Conservation (phyloP, 1,140 invertebrate genomes). For the Spodoptera frugiperda region DNA sequence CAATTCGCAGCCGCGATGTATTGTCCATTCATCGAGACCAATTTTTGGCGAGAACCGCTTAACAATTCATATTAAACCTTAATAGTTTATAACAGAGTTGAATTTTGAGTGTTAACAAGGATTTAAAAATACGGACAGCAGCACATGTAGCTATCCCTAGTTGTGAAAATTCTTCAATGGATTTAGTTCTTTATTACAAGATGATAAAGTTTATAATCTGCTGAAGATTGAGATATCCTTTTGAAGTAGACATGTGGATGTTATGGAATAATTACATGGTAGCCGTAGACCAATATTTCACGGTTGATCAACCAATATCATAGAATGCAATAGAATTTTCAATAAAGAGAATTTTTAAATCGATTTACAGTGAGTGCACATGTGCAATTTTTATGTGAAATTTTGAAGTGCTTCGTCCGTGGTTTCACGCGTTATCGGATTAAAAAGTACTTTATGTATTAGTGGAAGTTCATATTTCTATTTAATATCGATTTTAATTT, state of each 20-base stretch:
- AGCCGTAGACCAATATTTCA: constrained; percentile 50
- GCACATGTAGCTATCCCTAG: too few relatives aligned
- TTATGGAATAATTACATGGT: constrained; percentile 49
- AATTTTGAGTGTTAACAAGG: constrained; percentile 12
- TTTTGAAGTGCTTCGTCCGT: background rate
- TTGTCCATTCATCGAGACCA: constrained; percentile 65
- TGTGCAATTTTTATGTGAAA: constrained; percentile 6
- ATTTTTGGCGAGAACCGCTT: constrained; percentile 53
- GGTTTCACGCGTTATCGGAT: background rate
- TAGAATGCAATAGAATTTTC: constrained; percentile 40
- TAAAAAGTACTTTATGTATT: too few relatives aligned
- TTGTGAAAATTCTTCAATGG: too few relatives aligned
- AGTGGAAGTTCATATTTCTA: too few relatives aligned
- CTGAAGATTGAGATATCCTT: too few relatives aligned
- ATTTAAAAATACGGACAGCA: constrained; percentile 1
- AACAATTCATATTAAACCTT: constrained; percentile 40
- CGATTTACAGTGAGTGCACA: background rate
- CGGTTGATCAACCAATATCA: constrained; percentile 43
- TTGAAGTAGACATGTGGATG: constrained; percentile 47
- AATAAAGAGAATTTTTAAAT: constrained; percentile 44
- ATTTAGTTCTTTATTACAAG: too few relatives aligned
- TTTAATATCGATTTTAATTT: too few relatives aligned
- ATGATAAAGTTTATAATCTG: too few relatives aligned
- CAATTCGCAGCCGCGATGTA: constrained; percentile 67
- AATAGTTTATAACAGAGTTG: constrained; percentile 15